Conservation (phyloP, 2,888 invertebrate species). For the Cephalotes varians region DNA sequence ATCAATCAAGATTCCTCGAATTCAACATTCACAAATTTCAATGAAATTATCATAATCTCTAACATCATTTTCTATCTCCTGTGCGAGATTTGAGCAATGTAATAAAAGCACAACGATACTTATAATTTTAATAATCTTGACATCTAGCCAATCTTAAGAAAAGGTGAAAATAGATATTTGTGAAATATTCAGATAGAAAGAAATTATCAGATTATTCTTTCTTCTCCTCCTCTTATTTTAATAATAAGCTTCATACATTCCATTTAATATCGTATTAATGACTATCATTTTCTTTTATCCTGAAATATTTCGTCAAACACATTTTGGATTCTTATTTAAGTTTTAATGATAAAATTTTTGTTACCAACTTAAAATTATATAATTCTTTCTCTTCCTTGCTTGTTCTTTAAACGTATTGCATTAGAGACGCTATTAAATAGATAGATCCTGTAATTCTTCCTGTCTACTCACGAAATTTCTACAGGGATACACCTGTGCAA, state of each 20-base stretch:
- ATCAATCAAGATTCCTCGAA: slow-evolving; percentile 12
- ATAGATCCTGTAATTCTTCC: not conserved
- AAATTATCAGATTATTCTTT: not conserved
- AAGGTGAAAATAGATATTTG: not conserved
- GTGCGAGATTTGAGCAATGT: not conserved
- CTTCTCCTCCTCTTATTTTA: no score
- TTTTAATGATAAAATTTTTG: not conserved
- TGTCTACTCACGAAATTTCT: slow-evolving; percentile 21
- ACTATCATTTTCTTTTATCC: not conserved
- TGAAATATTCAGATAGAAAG: not conserved
- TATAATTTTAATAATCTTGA: not conserved
- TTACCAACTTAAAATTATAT: not conserved
- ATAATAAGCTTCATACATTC: not conserved
- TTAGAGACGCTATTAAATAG: not conserved
- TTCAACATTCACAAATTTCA: slow-evolving; percentile 31
- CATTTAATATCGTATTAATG: not conserved
- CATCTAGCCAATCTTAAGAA: not conserved
- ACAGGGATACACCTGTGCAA: slow-evolving; percentile 29
- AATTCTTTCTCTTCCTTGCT: not conserved
- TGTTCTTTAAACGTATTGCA: not conserved
- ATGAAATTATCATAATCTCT: slow-evolving; percentile 48
- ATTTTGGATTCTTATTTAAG: not conserved
- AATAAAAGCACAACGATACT: not conserved
- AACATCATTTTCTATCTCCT: not conserved
- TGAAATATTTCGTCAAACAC: not conserved